Percentiles rank a stretch among this genome's conserved stretches.
These are phyloP conservation scores for Hydropsyche betteni DNA, from an alignment of 2,888 invertebrate genomes.

Conservation along the genomic window DNA sequence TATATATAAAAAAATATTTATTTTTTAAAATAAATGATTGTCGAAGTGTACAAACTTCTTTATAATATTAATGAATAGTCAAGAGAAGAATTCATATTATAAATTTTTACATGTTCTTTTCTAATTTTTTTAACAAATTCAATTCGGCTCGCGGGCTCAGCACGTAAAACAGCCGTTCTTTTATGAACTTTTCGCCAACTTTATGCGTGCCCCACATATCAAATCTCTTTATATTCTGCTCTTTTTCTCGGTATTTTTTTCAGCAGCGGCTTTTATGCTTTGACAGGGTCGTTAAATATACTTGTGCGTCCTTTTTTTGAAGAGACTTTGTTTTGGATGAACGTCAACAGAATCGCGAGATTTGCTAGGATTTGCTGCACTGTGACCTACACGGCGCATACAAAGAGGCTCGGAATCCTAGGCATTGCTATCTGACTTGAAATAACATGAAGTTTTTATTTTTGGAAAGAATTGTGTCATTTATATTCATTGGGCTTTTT, in stretches of 20 bases:
- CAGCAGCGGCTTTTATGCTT: constrained; percentile 2
- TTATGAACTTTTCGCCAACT: constrained; percentile 9
- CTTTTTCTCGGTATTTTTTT: constrained; percentile 27
- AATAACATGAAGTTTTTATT: too few relatives aligned
- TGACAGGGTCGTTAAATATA: constrained; percentile 22
- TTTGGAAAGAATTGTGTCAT: too few relatives aligned
- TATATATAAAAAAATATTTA: too few relatives aligned
- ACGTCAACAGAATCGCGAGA: constrained; percentile 13
- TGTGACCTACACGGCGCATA: neutral
- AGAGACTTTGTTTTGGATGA: constrained; percentile 10
- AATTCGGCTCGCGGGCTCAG: neutral
- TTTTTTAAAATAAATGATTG: too few relatives aligned
- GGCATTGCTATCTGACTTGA: too few relatives aligned
- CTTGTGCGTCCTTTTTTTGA: neutral
- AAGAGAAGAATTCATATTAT: neutral
- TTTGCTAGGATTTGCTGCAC: constrained; percentile 14
- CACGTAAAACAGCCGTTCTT: constrained; percentile 13
- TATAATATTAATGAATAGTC: too few relatives aligned
- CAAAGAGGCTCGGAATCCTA: too few relatives aligned
- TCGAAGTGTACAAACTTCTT: too few relatives aligned
- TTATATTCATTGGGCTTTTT: too few relatives aligned
- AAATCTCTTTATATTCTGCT: constrained; percentile 21
- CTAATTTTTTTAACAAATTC: constrained; percentile 11
- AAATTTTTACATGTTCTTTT: constrained; percentile 3
- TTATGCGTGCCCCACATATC: constrained; percentile 26